Evolutionary conservation across 2,888 invertebrate genomes (phyloP).

Genomic region (Nomada ferruginata): DNA sequence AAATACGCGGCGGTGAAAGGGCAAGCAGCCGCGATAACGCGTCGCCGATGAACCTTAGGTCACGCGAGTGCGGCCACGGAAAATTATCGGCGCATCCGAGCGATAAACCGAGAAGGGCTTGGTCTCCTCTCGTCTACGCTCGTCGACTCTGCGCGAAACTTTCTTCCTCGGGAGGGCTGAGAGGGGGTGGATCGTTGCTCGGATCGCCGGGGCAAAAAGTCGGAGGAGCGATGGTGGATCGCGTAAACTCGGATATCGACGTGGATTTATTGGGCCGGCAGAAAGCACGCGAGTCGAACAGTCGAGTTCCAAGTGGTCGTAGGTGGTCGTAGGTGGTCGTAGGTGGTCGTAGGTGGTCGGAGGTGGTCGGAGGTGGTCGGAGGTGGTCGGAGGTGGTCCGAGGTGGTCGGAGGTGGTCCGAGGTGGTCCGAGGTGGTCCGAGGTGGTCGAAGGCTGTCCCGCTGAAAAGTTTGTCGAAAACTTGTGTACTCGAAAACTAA

Average conservation of each 20-base stretch:
- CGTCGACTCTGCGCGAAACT: neutral
- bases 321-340: too few relatives aligned
- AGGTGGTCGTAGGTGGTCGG: too few relatives aligned
- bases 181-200: neutral
- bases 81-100: conserved; percentile 17
- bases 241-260: neutral
- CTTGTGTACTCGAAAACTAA: too few relatives aligned
- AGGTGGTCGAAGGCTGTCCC: too few relatives aligned
- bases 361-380: too few relatives aligned
- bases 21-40: conserved; percentile 57
- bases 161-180: neutral
- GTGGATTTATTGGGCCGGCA: neutral
- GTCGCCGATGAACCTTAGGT: conserved; percentile 44
- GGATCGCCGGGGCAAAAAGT: neutral
- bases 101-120: neutral
- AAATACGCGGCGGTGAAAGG: conserved; percentile 58
- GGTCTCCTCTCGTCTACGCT: too few relatives aligned
- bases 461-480: too few relatives aligned
- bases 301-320: neutral
- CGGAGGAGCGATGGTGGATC: too few relatives aligned
- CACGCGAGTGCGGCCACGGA: conserved; percentile 34
- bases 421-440: too few relatives aligned
- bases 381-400: too few relatives aligned
- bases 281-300: neutral
- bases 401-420: too few relatives aligned